Evolutionary conservation across 2,888 invertebrate genomes (phyloP).

Genomic region (Tupiocoris notatus): DNA sequence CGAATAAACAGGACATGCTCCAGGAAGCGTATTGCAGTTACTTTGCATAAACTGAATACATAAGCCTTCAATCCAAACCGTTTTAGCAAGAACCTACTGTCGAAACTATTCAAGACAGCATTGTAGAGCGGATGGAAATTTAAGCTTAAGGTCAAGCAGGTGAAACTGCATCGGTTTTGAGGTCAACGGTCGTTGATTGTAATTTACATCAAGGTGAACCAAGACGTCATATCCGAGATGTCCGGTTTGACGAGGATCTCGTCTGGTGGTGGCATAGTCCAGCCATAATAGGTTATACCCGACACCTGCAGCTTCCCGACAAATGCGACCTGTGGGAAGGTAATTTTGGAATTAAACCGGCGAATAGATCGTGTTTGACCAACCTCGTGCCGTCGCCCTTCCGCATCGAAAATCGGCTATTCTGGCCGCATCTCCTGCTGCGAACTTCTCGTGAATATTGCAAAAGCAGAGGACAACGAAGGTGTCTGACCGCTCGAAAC

Average conservation of each 20-base stretch:
- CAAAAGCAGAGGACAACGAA: constrained; percentile 11
- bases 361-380: too few relatives aligned
- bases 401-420: background rate
- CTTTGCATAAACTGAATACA: background rate
- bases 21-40: background rate
- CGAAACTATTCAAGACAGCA: too few relatives aligned
- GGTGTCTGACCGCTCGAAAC: background rate
- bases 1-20: background rate
- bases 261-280: background rate
- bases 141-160: background rate
- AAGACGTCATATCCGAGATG: constrained; percentile 8
- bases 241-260: constrained; percentile 2
- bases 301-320: too few relatives aligned
- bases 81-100: too few relatives aligned
- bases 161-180: background rate
- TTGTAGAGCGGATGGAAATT: too few relatives aligned
- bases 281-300: constrained; percentile 1
- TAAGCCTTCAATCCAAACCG: background rate
- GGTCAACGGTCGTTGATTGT: background rate
- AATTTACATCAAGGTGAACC: constrained; percentile 7
- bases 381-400: too few relatives aligned
- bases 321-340: too few relatives aligned
- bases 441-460: constrained; percentile 27
- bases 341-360: too few relatives aligned
- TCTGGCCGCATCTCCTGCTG: background rate